Conservation (phyloP, 2,797 vertebrate genomes). For the Clarias laeviceps region DNA sequence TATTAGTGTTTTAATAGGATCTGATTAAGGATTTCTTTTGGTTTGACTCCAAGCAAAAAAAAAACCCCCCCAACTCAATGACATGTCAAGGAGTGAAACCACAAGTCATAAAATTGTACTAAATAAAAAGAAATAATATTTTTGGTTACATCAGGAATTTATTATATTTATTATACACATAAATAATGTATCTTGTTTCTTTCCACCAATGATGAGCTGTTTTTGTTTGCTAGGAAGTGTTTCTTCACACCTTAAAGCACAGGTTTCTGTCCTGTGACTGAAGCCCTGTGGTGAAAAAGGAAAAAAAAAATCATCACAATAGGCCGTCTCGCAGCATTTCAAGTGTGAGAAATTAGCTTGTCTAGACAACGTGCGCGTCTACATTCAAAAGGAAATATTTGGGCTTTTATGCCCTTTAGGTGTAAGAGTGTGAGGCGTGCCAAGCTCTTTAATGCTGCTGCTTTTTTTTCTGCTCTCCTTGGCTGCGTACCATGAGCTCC, state of each 20-base stretch:
- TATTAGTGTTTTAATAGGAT: background rate
- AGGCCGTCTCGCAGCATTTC: conserved; percentile 75
- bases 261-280: conserved; percentile 43
- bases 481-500: conserved; percentile 34
- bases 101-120: background rate
- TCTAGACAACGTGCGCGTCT: conserved; percentile 75
- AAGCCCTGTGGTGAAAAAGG: conserved; percentile 42
- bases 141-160: background rate
- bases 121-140: background rate
- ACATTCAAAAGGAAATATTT: conserved; percentile 56
- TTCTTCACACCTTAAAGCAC: conserved; percentile 56
- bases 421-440: conserved; percentile 67
- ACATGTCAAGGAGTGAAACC: background rate
- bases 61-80: background rate
- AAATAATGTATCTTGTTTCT: background rate
- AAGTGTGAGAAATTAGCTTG: conserved; percentile 83
- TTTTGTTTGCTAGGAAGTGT: conserved; percentile 26
- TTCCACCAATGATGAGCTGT: background rate
- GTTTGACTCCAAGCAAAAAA: background rate
- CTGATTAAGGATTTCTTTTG: background rate
- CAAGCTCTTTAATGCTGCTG: conserved; percentile 48
- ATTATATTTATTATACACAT: background rate
- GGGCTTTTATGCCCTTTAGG: conserved; percentile 77
- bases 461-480: conserved; percentile 20
- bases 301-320: conserved; percentile 49